Evolutionary conservation across 2,113 vertebrate genomes (phyloP).

Genomic region (Gnathonemus echidnorhynchus): DNA sequence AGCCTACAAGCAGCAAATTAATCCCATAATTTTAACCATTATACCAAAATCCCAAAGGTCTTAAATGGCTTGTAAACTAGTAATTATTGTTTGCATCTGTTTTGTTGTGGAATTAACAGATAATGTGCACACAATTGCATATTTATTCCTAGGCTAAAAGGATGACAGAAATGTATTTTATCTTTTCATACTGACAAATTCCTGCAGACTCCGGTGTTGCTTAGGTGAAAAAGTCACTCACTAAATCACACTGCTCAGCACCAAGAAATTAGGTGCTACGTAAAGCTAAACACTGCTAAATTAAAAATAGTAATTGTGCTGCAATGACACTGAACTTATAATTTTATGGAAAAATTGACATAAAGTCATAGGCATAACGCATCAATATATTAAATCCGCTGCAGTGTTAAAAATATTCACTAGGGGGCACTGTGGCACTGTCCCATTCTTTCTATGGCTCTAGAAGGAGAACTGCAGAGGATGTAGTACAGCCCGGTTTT

Average conservation of each 20-base stretch:
- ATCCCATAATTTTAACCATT: background rate
- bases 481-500: slow-evolving; percentile 19
- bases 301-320: background rate
- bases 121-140: background rate
- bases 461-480: background rate
- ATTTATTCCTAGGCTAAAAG: background rate
- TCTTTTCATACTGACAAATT: background rate
- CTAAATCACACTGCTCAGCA: background rate
- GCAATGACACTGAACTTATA: background rate
- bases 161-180: background rate
- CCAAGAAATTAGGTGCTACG: background rate
- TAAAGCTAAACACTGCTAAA: background rate
- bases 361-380: background rate
- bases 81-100: background rate
- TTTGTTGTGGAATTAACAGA: background rate
- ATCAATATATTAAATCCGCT: background rate
- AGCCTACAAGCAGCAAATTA: background rate
- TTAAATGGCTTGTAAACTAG: background rate
- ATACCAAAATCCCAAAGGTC: background rate
- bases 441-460: background rate
- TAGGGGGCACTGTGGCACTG: slow-evolving; percentile 34
- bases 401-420: slow-evolving; percentile 12
- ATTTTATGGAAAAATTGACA: background rate
- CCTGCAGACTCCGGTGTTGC: background rate
- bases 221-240: background rate